Conservation (phyloP, 1,140 invertebrate species). For the Achatina immaculata region DNA sequence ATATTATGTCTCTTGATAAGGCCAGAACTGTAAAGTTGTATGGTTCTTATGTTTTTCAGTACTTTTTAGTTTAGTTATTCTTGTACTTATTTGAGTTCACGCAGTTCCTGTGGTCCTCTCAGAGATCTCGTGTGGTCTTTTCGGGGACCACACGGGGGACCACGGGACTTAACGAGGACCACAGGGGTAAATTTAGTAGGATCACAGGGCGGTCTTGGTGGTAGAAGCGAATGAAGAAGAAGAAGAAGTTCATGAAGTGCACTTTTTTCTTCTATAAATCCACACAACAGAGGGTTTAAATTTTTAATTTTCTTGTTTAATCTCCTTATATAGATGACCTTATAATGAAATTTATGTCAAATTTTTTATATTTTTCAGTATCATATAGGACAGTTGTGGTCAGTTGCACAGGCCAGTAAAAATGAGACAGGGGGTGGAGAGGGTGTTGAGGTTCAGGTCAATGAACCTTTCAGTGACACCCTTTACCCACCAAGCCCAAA, state of each 20-base stretch:
- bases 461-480: slow-evolving; percentile 72
- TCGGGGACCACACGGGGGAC: no score
- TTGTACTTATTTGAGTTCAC: no score
- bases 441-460: slow-evolving; percentile 91
- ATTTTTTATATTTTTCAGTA: slow-evolving; percentile 78
- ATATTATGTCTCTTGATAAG: background rate
- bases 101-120: no score
- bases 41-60: background rate
- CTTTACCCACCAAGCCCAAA: slow-evolving; percentile 85
- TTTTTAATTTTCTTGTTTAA: background rate
- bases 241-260: background rate
- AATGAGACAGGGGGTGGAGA: slow-evolving; percentile 99
- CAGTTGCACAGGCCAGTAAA: slow-evolving; percentile 98
- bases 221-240: no score
- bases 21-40: background rate
- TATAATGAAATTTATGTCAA: background rate
- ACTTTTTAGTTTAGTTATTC: background rate
- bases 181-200: no score
- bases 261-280: background rate
- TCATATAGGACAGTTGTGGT: slow-evolving; percentile 97
- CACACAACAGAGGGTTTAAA: background rate
- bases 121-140: no score
- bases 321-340: background rate
- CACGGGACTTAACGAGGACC: no score
- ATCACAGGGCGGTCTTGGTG: no score